Percentiles rank a stretch among this genome's conserved stretches.
Evolutionary conservation across 2,888 invertebrate species (phyloP).

Genomic region (Pomacea canaliculata): DNA sequence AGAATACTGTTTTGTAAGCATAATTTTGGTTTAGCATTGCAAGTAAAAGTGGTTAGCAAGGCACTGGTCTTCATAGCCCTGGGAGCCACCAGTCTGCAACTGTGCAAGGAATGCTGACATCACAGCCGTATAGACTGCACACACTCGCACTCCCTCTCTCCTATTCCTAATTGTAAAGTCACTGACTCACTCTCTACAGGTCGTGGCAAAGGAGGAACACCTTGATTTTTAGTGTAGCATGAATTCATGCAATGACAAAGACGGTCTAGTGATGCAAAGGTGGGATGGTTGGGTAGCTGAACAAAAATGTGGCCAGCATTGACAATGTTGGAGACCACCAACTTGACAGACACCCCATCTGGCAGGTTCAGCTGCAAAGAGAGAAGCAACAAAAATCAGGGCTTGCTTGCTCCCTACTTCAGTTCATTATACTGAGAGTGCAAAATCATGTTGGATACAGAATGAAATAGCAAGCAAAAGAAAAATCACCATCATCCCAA

Average conservation of each 20-base stretch:
- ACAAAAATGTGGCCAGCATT: conserved; percentile 92
- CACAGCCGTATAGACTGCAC: too few relatives aligned
- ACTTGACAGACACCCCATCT: conserved; percentile 93
- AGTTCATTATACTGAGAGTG: background rate
- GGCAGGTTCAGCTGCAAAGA: conserved; percentile 82
- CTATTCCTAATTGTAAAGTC: too few relatives aligned
- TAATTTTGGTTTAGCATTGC: too few relatives aligned
- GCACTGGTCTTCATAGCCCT: too few relatives aligned
- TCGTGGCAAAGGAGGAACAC: conserved; percentile 84
- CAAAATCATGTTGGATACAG: conserved; percentile 16
- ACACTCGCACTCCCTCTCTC: too few relatives aligned
- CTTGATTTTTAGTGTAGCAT: conserved; percentile 81
- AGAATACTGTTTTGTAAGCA: too few relatives aligned
- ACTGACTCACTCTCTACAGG: conserved; percentile 79
- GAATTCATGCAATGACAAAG: conserved; percentile 84
- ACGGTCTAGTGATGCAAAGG: conserved; percentile 85
- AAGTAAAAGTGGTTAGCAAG: too few relatives aligned
- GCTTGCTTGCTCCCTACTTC: background rate
- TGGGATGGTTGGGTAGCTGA: conserved; percentile 95
- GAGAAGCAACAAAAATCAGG: conserved; percentile 2
- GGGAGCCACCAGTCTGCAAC: too few relatives aligned
- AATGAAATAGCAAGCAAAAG: background rate
- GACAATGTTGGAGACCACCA: conserved; percentile 87
- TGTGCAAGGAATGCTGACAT: too few relatives aligned
- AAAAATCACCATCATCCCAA: background rate